Percentiles rank a stretch among this genome's conserved stretches.
phyloP scores from a whole-genome alignment of 2,113 vertebrate genomes.

The Caranx melampygus region DNA sequence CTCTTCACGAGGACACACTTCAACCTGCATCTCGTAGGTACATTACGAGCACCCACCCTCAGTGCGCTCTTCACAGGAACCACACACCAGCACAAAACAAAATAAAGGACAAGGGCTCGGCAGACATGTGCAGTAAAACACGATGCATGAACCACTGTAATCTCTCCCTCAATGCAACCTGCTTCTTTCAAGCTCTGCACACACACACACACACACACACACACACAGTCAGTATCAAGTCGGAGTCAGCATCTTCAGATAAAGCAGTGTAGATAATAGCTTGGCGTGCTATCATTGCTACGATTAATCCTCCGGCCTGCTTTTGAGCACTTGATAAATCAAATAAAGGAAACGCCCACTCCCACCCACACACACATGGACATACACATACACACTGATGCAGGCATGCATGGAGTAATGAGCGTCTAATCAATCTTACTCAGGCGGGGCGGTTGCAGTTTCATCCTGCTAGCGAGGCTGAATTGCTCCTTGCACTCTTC shows the following conservation, averaged over 20 bases:
- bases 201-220: conserved; percentile 4
- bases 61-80: conserved; percentile 3
- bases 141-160: not conserved
- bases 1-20: conserved; percentile 8
- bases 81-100: not conserved
- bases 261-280: conserved; percentile 62
- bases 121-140: not conserved
- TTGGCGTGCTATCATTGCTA: conserved; percentile 61
- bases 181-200: not conserved
- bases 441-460: conserved; percentile 45
- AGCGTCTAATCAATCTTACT: conserved; percentile 74
- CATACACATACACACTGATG: conserved; percentile 1
- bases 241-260: conserved; percentile 62
- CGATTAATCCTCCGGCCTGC: conserved; percentile 69
- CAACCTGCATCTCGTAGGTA: conserved; percentile 25
- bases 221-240: not conserved
- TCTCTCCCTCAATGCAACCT: not conserved
- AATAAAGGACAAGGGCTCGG: not conserved
- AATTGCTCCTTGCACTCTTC: conserved; percentile 56
- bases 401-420: conserved; percentile 58
- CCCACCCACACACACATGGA: conserved; percentile 11
- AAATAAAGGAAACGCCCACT: conserved; percentile 73
- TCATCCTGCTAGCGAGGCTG: conserved; percentile 56
- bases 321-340: conserved; percentile 76
- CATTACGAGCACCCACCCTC: conserved; percentile 24